Evolutionary conservation across 2,888 invertebrate genomes (phyloP).

Genomic region (Tyria jacobaeae): DNA sequence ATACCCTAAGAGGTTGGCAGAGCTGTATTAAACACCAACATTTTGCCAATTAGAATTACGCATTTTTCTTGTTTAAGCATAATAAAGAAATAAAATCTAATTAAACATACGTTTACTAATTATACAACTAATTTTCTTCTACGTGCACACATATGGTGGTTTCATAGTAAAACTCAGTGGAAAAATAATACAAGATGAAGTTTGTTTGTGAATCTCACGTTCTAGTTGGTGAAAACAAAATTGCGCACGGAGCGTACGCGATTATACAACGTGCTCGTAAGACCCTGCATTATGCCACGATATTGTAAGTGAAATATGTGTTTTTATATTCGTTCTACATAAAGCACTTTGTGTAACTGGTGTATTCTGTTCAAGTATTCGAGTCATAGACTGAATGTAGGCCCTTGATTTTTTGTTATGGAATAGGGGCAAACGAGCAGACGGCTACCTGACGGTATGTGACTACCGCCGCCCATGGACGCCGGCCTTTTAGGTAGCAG

Average conservation of each 20-base stretch:
- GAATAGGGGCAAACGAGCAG: too few relatives aligned
- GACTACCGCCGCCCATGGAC: too few relatives aligned
- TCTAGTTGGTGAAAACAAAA: neutral
- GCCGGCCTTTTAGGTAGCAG: too few relatives aligned
- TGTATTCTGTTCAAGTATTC: neutral
- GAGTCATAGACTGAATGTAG: neutral
- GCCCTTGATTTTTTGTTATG: neutral
- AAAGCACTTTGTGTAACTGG: neutral
- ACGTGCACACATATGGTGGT: neutral
- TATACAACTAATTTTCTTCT: neutral
- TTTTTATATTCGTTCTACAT: neutral
- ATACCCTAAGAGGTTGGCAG: too few relatives aligned
- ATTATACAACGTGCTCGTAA: constrained; percentile 1
- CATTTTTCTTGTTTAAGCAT: too few relatives aligned
- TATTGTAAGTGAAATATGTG: constrained; percentile 1
- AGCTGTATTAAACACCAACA: too few relatives aligned
- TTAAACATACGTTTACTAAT: neutral
- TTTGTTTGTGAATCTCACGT: constrained; percentile 5
- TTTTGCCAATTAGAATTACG: too few relatives aligned
- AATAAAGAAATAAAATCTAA: too few relatives aligned
- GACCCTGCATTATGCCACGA: neutral
- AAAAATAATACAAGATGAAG: neutral
- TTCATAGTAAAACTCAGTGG: neutral
- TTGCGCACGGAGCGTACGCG: constrained; percentile 2
- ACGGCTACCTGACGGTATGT: too few relatives aligned